A percentile compares a stretch with the other conserved stretches of the same genome.
Evolutionary conservation across 2,888 invertebrate genomes (phyloP).

Genomic region (Rhagonycha lutea): DNA sequence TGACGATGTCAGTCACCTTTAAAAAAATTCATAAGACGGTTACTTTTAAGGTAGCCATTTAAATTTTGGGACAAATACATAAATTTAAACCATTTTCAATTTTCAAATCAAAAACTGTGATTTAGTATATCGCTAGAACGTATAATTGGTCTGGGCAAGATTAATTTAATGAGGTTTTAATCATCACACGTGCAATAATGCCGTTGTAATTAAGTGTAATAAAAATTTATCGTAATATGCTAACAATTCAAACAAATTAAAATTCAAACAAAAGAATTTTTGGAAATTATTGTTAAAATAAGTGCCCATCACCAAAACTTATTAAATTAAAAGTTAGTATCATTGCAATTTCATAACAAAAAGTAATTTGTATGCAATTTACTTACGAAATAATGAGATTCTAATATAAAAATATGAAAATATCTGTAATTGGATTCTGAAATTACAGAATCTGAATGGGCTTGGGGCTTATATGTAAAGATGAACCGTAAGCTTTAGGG

Average conservation of each 20-base stretch:
- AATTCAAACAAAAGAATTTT: background rate
- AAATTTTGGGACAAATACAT: background rate
- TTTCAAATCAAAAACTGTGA: background rate
- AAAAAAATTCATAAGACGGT: background rate
- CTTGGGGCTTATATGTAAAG: background rate
- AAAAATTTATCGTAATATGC: background rate
- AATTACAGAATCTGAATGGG: background rate
- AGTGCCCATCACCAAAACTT: background rate
- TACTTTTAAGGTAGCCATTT: background rate
- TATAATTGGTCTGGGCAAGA: background rate
- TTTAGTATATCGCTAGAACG: background rate
- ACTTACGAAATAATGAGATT: background rate
- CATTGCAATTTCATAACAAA: background rate
- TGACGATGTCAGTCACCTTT: slow-evolving; percentile 16
- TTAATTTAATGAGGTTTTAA: background rate
- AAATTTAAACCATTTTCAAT: background rate
- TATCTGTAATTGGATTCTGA: background rate
- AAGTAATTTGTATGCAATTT: background rate
- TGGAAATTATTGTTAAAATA: background rate
- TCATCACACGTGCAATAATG: background rate
- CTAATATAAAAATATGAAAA: background rate
- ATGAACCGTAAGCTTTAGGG: background rate
- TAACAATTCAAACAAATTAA: background rate
- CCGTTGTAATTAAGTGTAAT: background rate
- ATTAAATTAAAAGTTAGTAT: background rate